Evolutionary conservation across 2,888 invertebrate genomes (phyloP).

Genomic region (Lagria hirta): DNA sequence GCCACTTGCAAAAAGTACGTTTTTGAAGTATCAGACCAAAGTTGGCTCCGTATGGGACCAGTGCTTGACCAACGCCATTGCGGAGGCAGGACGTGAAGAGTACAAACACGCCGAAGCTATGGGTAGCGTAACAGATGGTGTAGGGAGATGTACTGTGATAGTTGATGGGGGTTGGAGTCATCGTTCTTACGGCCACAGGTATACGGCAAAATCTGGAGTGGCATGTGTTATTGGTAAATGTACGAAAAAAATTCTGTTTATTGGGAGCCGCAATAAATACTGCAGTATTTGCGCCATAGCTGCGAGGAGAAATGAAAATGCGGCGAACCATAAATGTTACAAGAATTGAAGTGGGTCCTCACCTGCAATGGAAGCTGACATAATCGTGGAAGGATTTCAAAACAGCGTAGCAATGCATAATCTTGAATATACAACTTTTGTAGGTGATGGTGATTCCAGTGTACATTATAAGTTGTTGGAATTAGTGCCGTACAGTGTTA

Average conservation of each 20-base stretch:
- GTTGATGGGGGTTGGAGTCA: conserved; percentile 29
- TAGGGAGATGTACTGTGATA: too few species aligned
- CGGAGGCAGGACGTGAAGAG: too few species aligned
- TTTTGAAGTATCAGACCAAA: too few species aligned
- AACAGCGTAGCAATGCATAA: conserved; percentile 21
- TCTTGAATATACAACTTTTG: conserved; percentile 24
- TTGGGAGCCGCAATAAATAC: conserved; percentile 30
- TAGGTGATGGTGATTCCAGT: conserved; percentile 31
- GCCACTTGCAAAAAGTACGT: too few species aligned
- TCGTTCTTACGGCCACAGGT: conserved; percentile 24
- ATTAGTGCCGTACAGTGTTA: conserved; percentile 24
- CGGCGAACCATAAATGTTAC: conserved; percentile 26
- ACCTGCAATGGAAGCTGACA: conserved; percentile 30
- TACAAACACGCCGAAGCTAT: too few species aligned
- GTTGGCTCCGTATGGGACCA: too few species aligned
- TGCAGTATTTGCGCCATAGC: conserved; percentile 28
- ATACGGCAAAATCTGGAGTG: conserved; percentile 27
- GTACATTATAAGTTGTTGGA: conserved; percentile 24
- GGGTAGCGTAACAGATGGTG: too few species aligned
- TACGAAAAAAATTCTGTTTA: conserved; percentile 24
- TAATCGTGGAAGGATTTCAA: too few species aligned
- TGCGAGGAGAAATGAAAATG: conserved; percentile 6
- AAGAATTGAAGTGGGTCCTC: conserved; percentile 30
- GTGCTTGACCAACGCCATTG: too few species aligned
- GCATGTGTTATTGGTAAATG: conserved; percentile 24